A percentile compares a stretch with the other conserved stretches of the same genome.
These are phyloP conservation scores for Trissoscelio sp. DNA, from an alignment of 2,888 invertebrate species.

Conservation along the genomic window DNA sequence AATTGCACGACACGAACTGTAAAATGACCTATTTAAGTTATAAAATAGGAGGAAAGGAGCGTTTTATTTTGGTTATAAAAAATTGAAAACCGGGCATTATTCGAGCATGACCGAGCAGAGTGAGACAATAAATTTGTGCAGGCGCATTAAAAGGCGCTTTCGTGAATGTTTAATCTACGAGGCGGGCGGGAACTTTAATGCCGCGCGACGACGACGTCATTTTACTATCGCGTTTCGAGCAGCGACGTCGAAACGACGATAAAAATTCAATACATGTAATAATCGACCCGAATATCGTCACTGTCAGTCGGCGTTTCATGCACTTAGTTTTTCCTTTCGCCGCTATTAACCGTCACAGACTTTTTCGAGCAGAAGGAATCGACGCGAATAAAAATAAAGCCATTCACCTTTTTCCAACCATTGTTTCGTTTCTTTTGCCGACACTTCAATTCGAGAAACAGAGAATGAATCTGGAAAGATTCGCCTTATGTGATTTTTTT, in stretches of 20 bases:
- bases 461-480: too few species aligned
- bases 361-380: conserved; percentile 12
- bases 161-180: conserved; percentile 53
- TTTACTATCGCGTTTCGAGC: conserved; percentile 55
- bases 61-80: conserved; percentile 29
- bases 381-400: conserved; percentile 21
- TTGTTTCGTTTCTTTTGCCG: background rate
- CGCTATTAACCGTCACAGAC: conserved; percentile 6
- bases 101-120: conserved; percentile 25
- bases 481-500: too few species aligned
- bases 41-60: background rate
- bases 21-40: conserved; percentile 10
- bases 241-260: conserved; percentile 43
- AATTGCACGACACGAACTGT: conserved; percentile 14
- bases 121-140: conserved; percentile 45
- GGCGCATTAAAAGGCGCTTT: conserved; percentile 49
- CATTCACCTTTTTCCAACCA: background rate
- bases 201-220: conserved; percentile 51
- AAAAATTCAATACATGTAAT: conserved; percentile 61
- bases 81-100: conserved; percentile 2
- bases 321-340: conserved; percentile 19
- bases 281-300: conserved; percentile 44
- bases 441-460: too few species aligned
- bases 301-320: conserved; percentile 17
- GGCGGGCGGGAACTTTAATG: conserved; percentile 37